Base-by-base conservation (phyloP, 35 echinoderm and acorn worm species). In the Lytechinus pictus region DNA sequence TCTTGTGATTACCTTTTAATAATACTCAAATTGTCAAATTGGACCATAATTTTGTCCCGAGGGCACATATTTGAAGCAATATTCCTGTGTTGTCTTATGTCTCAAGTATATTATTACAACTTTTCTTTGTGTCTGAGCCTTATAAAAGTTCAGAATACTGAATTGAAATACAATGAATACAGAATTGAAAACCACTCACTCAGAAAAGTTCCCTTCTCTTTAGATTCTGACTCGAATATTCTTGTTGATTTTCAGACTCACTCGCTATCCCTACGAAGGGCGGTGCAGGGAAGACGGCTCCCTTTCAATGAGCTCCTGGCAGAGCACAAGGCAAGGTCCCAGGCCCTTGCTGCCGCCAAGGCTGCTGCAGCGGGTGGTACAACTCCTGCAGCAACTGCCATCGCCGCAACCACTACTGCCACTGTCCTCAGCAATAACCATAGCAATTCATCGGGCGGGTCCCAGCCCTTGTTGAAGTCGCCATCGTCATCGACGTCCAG, bases 251-350 rank as follows among this genome's bases (percentile, higher is more conserved):
- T 89, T 14, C 96, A 99, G 98, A 99, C 98, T 54, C 98, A 97
- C 86, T 92, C 97, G 27, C 93, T 99, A 86, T 96, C 96, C 51
- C 54, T 99, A 89, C 57, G 98, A 95, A 97, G 98, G 89, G 96
- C 97, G 5, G 97, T 99, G 61, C 87, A 96, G 88, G 97, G 96
- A 13, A 66, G 98, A 13, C 97, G 98, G 95, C 95, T 96, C 87
- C 92, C 98, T 14, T 99, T 99, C 61, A 96, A 99, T 66, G 96
- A 99, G 14, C 97, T 99, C 6, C 95, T 99, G n/a, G 97, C 97
- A 0, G 98, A 96, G 33, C 98, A 99, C 95, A 97, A 97, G 92
- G 96, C 97, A 10, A 89, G 92, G 9, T 93, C 95, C 16, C 95
- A 99, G 95, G 97, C 95, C 28, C 95, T 95, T 52, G 94, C 91